phyloP scores from a whole-genome alignment of 2,113 vertebrate species.

The Vidua macroura region DNA sequence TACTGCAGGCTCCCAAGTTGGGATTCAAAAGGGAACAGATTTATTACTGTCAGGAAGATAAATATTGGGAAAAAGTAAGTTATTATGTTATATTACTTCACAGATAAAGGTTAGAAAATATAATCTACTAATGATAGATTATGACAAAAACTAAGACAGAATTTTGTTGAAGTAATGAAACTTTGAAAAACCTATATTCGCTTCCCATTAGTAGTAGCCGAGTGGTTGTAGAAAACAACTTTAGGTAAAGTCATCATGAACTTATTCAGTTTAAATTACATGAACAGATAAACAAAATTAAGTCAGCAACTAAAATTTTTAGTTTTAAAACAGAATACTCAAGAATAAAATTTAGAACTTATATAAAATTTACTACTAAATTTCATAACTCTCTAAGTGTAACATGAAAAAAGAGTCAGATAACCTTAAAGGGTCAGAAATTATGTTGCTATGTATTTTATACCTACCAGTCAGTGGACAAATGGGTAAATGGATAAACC shows the following conservation, averaged over 20 bases:
- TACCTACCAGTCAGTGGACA: not conserved
- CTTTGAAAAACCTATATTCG: not conserved
- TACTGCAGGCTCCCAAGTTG: not conserved
- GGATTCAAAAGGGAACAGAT: not conserved
- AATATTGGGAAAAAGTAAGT: not conserved
- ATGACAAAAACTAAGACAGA: not conserved
- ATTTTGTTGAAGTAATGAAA: not conserved
- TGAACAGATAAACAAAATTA: not conserved
- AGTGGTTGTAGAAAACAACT: not conserved
- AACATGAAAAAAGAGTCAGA: not conserved
- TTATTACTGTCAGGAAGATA: not conserved
- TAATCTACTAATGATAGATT: not conserved
- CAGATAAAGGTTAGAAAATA: not conserved
- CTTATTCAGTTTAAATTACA: not conserved
- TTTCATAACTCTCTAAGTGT: not conserved
- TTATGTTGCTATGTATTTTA: not conserved
- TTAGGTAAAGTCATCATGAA: not conserved
- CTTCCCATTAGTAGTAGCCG: not conserved
- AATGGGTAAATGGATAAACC: not conserved
- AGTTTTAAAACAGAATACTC: not conserved
- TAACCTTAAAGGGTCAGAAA: not conserved
- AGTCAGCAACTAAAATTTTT: not conserved
- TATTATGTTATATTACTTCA: not conserved
- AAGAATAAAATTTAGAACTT: not conserved
- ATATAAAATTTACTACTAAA: not conserved